phyloP scores from a whole-genome alignment of 1,140 invertebrate genomes.

The Pectinophora gossypiella region DNA sequence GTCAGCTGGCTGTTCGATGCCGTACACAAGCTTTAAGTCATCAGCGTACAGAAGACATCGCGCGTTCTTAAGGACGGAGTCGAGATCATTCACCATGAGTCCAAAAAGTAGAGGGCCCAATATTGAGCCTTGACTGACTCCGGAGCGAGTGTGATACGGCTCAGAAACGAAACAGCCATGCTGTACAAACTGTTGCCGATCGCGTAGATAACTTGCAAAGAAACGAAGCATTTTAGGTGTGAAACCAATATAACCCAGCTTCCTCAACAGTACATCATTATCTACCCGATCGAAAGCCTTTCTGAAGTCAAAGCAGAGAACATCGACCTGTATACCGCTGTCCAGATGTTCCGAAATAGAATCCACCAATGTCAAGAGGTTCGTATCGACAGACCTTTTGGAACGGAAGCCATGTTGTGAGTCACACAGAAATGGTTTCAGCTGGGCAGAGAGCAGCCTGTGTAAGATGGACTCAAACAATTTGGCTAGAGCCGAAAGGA shows the following conservation, averaged over 20 bases:
- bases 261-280: conserved; percentile 9
- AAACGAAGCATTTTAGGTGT: neutral
- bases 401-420: conserved; percentile 5
- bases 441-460: neutral
- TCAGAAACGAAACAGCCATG: conserved; percentile 1
- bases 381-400: conserved; percentile 5
- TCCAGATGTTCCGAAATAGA: neutral
- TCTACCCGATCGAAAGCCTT: conserved; percentile 25
- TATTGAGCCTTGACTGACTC: too few species aligned
- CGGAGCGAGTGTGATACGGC: conserved; percentile 1
- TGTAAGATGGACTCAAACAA: conserved; percentile 5
- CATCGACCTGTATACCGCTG: conserved; percentile 22
- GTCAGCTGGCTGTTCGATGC: too few species aligned
- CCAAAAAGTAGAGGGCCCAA: too few species aligned
- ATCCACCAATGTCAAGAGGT: neutral
- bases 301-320: conserved; percentile 14
- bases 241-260: conserved; percentile 1
- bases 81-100: too few species aligned
- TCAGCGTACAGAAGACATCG: too few species aligned
- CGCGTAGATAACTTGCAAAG: conserved; percentile 2
- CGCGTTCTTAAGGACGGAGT: too few species aligned
- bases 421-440: conserved; percentile 1
- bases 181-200: conserved; percentile 2
- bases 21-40: too few species aligned
- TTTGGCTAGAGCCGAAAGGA: conserved; percentile 2